phyloP scores from a whole-genome alignment of 1,140 invertebrate species.

The Sweltsa coloradensis region DNA sequence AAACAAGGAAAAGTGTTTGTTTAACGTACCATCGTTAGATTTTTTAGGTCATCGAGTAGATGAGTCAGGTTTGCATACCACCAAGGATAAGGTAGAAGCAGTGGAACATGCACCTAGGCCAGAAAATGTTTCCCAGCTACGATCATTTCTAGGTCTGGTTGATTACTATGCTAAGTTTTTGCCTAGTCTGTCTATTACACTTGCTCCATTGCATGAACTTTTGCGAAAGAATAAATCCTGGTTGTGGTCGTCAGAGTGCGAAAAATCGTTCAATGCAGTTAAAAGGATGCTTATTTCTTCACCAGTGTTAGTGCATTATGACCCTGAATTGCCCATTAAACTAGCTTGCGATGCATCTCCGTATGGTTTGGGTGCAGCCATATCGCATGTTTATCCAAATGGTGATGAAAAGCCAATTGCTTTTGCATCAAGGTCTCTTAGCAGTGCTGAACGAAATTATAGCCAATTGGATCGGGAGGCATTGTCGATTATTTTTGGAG shows the following conservation, averaged over 20 bases:
- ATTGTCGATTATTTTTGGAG: constrained; percentile 32
- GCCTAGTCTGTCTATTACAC: constrained; percentile 17
- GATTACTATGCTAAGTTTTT: constrained; percentile 25
- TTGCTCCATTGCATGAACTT: constrained; percentile 22
- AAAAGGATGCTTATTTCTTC: background rate
- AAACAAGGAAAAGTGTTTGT: constrained; percentile 20
- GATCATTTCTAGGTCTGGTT: constrained; percentile 20
- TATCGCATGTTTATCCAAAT: constrained; percentile 27
- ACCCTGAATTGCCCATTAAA: constrained; percentile 34
- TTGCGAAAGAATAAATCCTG: constrained; percentile 23
- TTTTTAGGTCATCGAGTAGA: constrained; percentile 25
- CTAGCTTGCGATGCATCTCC: constrained; percentile 30
- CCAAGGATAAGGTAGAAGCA: constrained; percentile 27
- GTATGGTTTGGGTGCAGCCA: constrained; percentile 31
- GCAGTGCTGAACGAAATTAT: constrained; percentile 33
- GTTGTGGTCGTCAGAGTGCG: constrained; percentile 7
- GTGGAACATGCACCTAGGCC: constrained; percentile 21
- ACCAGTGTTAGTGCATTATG: constrained; percentile 25
- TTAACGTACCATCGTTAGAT: constrained; percentile 16
- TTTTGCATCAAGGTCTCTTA: constrained; percentile 34
- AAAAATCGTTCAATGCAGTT: background rate
- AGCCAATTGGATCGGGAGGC: constrained; percentile 39
- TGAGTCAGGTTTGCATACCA: constrained; percentile 23
- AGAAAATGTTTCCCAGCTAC: constrained; percentile 19
- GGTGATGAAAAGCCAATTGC: constrained; percentile 31